Conservation (phyloP, 2,888 invertebrate genomes). For the Papilio protenor region DNA sequence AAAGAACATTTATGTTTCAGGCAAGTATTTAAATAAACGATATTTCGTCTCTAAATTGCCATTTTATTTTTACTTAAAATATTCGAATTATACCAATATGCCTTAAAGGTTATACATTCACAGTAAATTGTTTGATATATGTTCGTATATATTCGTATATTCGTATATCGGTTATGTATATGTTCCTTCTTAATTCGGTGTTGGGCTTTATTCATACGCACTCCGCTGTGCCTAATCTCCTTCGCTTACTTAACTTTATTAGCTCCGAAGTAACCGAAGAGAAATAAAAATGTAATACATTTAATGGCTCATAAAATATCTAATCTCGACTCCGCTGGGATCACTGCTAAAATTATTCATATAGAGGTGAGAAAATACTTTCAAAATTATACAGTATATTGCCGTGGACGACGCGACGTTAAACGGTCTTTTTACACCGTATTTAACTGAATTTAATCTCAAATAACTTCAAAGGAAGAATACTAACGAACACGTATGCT, state of each 20-base stretch:
- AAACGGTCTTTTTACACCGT: neutral
- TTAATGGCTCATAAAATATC: constrained; percentile 42
- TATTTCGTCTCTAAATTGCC: neutral
- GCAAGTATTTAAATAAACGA: neutral
- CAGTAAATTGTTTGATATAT: neutral
- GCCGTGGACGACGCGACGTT: neutral
- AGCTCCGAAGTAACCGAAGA: constrained; percentile 25
- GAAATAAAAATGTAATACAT: constrained; percentile 42
- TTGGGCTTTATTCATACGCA: constrained; percentile 22
- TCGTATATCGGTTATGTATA: neutral
- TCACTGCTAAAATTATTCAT: constrained; percentile 36
- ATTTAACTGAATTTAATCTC: neutral
- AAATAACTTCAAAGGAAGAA: neutral
- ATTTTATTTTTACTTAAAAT: neutral
- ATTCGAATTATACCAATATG: neutral
- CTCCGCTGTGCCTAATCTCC: constrained; percentile 25
- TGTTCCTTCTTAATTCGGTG: neutral
- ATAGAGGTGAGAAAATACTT: constrained; percentile 24
- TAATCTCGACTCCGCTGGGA: constrained; percentile 38
- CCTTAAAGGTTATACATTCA: neutral
- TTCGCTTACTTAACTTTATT: constrained; percentile 31
- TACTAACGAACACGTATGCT: neutral
- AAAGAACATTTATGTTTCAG: neutral
- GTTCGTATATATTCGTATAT: neutral
- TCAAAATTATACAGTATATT: neutral